A percentile compares a stretch with the other conserved stretches of the same genome.
Evolutionary conservation across 2,113 vertebrate genomes (phyloP).

Genomic region (Gobiocypris rarus): DNA sequence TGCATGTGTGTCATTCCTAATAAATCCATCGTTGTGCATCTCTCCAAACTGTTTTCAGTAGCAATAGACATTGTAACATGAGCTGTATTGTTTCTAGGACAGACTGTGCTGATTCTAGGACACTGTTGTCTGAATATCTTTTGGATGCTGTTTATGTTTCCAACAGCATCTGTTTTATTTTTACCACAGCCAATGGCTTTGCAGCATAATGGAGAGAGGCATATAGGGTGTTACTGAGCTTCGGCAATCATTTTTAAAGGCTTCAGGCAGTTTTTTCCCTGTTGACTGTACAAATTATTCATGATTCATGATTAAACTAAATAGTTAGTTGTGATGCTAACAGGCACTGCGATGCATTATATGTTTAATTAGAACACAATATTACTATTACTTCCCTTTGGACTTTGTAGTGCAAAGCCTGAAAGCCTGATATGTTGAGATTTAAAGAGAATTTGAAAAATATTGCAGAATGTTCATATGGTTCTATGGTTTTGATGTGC

Average conservation of each 20-base stretch:
- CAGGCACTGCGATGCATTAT: background rate
- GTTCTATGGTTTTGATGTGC: background rate
- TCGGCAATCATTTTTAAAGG: constrained; percentile 25
- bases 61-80: constrained; percentile 64
- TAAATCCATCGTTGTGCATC: constrained; percentile 5
- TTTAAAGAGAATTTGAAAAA: background rate
- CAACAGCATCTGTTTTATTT: constrained; percentile 12
- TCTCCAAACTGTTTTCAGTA: constrained; percentile 51
- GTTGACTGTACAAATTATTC: background rate
- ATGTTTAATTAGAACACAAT: background rate
- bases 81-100: constrained; percentile 54
- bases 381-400: background rate
- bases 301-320: background rate
- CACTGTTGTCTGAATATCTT: constrained; percentile 35
- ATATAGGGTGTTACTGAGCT: constrained; percentile 26
- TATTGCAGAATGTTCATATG: background rate
- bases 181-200: constrained; percentile 13
- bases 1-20: constrained; percentile 34
- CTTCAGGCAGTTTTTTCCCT: background rate
- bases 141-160: constrained; percentile 28
- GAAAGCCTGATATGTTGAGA: background rate
- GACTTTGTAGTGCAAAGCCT: background rate
- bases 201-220: constrained; percentile 34
- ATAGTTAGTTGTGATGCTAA: background rate
- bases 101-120: constrained; percentile 23